A percentile compares a stretch with the other conserved stretches of the same genome.
These are phyloP conservation scores for Diplodus puntazzo DNA, from an alignment of 2,797 vertebrate species.

Conservation along the genomic window DNA sequence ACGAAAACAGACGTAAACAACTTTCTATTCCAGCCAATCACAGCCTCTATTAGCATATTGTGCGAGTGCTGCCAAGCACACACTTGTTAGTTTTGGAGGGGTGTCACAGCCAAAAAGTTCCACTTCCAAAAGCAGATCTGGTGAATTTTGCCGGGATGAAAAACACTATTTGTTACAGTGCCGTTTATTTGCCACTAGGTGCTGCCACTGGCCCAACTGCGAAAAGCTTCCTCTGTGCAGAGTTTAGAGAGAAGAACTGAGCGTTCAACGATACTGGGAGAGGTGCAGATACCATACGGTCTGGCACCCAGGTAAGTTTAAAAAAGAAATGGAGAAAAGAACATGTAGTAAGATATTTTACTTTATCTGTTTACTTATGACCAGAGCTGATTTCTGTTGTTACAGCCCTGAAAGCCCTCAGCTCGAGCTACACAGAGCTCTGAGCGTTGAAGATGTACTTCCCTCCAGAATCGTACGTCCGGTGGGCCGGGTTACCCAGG, in stretches of 20 bases:
- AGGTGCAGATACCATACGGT: constrained; percentile 76
- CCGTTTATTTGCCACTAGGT: constrained; percentile 85
- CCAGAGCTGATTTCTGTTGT: constrained; percentile 8
- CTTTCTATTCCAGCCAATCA: constrained; percentile 26
- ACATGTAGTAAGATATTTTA: neutral
- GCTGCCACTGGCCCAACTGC: constrained; percentile 90
- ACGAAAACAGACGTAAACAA: constrained; percentile 39
- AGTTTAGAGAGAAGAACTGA: constrained; percentile 91
- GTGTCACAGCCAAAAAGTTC: neutral
- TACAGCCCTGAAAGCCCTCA: constrained; percentile 77
- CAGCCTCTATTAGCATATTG: constrained; percentile 18
- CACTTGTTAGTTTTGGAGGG: constrained; percentile 13
- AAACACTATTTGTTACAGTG: constrained; percentile 51
- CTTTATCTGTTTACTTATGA: neutral
- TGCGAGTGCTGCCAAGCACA: constrained; percentile 17
- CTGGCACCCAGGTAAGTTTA: constrained; percentile 85
- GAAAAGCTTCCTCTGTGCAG: constrained; percentile 91
- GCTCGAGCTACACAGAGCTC: constrained; percentile 78
- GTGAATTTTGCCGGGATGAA: constrained; percentile 33
- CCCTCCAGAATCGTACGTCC: constrained; percentile 82
- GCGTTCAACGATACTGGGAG: constrained; percentile 87
- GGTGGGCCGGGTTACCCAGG: constrained; percentile 88
- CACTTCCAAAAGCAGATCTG: constrained; percentile 8
- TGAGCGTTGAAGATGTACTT: constrained; percentile 89
- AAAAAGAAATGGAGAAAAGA: neutral